Percentiles rank a stretch among this genome's conserved stretches.
These are phyloP conservation scores for Hydraecia micacea DNA, from an alignment of 2,888 invertebrate species.

Conservation along the genomic window DNA sequence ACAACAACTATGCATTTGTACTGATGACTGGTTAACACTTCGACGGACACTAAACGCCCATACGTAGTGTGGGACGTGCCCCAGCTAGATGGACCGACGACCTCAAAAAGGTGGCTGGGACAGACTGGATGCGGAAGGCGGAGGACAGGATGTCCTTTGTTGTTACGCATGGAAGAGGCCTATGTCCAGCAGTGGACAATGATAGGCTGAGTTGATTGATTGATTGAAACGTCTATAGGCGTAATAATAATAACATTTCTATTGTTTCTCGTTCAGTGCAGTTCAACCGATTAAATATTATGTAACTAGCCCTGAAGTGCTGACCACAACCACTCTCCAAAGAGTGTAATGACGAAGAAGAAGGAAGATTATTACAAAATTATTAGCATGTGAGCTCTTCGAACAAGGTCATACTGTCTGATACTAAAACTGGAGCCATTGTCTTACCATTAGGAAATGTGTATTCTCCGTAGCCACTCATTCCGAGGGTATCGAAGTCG, in stretches of 20 bases:
- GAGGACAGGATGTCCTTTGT: too few relatives aligned
- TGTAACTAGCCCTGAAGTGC: background rate
- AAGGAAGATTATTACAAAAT: background rate
- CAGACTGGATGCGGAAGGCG: too few relatives aligned
- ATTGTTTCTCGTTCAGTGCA: background rate
- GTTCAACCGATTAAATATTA: background rate
- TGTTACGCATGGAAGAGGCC: too few relatives aligned
- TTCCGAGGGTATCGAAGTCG: slow-evolving; percentile 90
- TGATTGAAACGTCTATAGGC: background rate
- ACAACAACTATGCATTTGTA: background rate
- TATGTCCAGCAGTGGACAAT: background rate
- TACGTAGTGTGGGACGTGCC: background rate
- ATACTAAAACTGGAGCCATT: background rate
- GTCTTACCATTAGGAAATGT: slow-evolving; percentile 89
- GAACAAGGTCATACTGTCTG: background rate
- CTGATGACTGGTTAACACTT: background rate
- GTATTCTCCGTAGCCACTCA: slow-evolving; percentile 91
- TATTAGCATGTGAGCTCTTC: background rate
- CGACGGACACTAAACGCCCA: background rate
- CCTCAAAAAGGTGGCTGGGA: too few relatives aligned
- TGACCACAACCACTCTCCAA: background rate
- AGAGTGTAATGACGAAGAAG: background rate
- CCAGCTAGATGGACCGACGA: too few relatives aligned
- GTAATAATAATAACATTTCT: background rate
- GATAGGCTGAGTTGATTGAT: background rate